Conservation (phyloP, 2,113 vertebrate species). For the Etheostoma spectabile region DNA sequence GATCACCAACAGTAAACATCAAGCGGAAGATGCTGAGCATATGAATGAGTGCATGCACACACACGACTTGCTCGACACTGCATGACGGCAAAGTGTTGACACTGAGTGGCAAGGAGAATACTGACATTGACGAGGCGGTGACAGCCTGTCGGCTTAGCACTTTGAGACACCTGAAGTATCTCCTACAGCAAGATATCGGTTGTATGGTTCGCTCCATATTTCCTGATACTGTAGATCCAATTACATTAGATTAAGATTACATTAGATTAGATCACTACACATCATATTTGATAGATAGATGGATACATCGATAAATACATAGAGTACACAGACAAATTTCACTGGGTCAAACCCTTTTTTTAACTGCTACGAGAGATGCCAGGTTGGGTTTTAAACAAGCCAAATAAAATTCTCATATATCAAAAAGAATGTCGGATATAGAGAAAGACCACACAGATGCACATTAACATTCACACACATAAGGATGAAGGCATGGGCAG, state of each 20-base stretch:
- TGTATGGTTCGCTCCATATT: neutral
- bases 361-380: neutral
- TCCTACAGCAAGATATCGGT: slow-evolving; percentile 16
- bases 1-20: slow-evolving; percentile 48
- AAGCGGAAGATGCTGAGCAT: slow-evolving; percentile 34
- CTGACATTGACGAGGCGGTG: slow-evolving; percentile 53
- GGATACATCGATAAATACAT: neutral
- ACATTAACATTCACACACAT: slow-evolving; percentile 2
- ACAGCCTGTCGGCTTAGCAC: slow-evolving; percentile 42
- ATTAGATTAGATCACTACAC: neutral
- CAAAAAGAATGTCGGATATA: slow-evolving; percentile 16
- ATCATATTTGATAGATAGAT: neutral
- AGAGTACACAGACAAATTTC: neutral
- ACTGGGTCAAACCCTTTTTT: neutral
- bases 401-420: slow-evolving; percentile 36
- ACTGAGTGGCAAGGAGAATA: slow-evolving; percentile 56
- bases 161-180: slow-evolving; percentile 18
- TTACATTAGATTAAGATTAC: slow-evolving; percentile 7
- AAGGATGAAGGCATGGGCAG: neutral
- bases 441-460: slow-evolving; percentile 4
- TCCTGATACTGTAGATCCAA: slow-evolving; percentile 2
- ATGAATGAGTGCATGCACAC: slow-evolving; percentile 41
- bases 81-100: slow-evolving; percentile 5
- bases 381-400: slow-evolving; percentile 12
- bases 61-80: neutral